phyloP scores from a whole-genome alignment of 1,140 invertebrate species.

The Glossosoma conforme region DNA sequence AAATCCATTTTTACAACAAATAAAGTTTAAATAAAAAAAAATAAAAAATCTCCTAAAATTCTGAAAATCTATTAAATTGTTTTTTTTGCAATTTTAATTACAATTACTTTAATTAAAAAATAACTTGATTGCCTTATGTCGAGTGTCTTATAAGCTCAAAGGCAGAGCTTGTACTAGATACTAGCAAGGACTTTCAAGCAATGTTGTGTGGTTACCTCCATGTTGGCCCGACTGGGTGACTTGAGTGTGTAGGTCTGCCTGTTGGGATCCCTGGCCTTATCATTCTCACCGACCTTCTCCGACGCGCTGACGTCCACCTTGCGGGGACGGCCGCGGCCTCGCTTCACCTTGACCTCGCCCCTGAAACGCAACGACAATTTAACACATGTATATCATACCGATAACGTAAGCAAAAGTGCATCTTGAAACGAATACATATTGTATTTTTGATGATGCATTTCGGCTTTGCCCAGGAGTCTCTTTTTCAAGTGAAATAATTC shows the following conservation, averaged over 20 bases:
- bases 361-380: not conserved
- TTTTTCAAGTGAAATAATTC: too few species aligned
- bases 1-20: too few species aligned
- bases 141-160: too few species aligned
- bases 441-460: too few species aligned
- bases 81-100: too few species aligned
- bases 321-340: conserved; percentile 19
- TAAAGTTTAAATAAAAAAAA: too few species aligned
- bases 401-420: not conserved
- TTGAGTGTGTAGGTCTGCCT: conserved; percentile 1
- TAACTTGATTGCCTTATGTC: not conserved
- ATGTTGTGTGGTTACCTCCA: too few species aligned
- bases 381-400: not conserved
- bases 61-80: too few species aligned
- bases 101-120: conserved; percentile 3
- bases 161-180: too few species aligned
- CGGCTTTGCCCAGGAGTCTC: too few species aligned
- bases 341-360: conserved; percentile 5
- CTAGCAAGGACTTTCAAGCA: not conserved
- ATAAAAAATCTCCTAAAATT: too few species aligned
- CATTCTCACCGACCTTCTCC: not conserved
- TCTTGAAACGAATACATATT: not conserved
- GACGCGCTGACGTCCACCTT: not conserved
- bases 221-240: conserved; percentile 6
- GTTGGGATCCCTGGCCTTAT: not conserved